Percentiles rank a stretch among this genome's conserved stretches.
Evolutionary conservation across 2,888 invertebrate genomes (phyloP).

Genomic region (Prenolepis imparis): DNA sequence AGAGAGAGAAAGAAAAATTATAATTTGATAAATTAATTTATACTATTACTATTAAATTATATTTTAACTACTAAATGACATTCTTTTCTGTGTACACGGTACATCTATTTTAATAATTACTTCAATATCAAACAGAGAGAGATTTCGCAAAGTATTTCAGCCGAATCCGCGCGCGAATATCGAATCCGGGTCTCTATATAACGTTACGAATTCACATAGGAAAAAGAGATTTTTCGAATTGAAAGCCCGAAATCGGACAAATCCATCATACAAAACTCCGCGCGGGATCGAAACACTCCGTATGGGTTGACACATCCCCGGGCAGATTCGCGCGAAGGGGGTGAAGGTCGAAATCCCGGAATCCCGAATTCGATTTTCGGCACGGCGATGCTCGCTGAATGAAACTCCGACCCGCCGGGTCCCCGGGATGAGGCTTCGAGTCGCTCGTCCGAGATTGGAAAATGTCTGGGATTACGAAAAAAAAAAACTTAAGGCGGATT

Average conservation of each 20-base stretch:
- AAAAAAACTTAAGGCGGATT: slow-evolving; percentile 81
- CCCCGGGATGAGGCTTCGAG: slow-evolving; percentile 62
- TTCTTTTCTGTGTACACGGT: background rate
- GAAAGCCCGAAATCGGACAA: slow-evolving; percentile 17
- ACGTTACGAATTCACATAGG: slow-evolving; percentile 39
- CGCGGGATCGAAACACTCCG: slow-evolving; percentile 22
- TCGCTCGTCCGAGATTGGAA: slow-evolving; percentile 78
- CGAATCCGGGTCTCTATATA: slow-evolving; percentile 7
- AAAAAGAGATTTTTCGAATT: slow-evolving; percentile 37
- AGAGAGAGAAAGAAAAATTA: background rate
- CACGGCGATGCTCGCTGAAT: slow-evolving; percentile 77
- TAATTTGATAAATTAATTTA: background rate
- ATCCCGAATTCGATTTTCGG: slow-evolving; percentile 80
- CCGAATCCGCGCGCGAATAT: background rate
- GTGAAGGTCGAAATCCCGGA: slow-evolving; percentile 65
- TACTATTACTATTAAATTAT: background rate
- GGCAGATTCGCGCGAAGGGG: slow-evolving; percentile 61
- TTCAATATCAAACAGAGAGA: background rate
- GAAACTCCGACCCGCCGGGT: slow-evolving; percentile 53
- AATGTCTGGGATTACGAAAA: slow-evolving; percentile 83
- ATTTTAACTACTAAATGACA: background rate
- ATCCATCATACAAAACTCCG: slow-evolving; percentile 34
- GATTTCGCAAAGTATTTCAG: slow-evolving; percentile 29
- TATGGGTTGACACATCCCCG: slow-evolving; percentile 30
- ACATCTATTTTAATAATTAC: background rate